A percentile compares a stretch with the other conserved stretches of the same genome.
Conservation (phyloP, 37 sponge, comb jelly and placozoan genomes). For the Halisarca cf. caerulea region DNA sequence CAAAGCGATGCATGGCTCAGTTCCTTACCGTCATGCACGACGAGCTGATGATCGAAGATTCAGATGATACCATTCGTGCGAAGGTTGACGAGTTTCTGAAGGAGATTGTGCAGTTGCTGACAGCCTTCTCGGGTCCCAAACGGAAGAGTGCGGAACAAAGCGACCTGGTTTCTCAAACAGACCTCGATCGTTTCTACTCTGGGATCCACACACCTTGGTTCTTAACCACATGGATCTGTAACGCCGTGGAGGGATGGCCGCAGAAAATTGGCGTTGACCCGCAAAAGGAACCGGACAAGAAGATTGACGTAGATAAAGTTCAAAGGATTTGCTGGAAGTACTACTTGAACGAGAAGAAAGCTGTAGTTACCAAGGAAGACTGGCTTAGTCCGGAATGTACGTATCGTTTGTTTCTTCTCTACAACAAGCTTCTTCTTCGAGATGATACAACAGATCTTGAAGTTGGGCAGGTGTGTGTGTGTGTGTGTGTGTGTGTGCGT, state of each 20-base stretch:
- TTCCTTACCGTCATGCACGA: not conserved
- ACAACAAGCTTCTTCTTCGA: no score
- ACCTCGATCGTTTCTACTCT: no score
- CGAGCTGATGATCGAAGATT: not conserved
- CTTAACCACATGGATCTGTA: not conserved
- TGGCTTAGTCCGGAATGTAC: no score
- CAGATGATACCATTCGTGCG: no score
- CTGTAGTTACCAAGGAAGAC: not conserved
- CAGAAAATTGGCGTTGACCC: not conserved
- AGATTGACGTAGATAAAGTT: no score
- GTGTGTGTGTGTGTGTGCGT: no score
- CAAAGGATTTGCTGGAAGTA: conserved; percentile 13
- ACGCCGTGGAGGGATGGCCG: not conserved
- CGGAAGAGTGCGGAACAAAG: no score
- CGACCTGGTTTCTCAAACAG: no score
- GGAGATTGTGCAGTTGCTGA: no score
- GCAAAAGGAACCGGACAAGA: not conserved
- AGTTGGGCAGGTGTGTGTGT: not conserved
- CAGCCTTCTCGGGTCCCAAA: no score
- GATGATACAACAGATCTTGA: not conserved
- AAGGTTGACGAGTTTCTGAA: no score
- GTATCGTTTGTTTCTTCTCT: no score
- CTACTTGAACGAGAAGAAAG: not conserved
- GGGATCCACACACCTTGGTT: not conserved
- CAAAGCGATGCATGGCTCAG: not conserved